Evolutionary conservation across 2,888 invertebrate genomes (phyloP), one percentile per base, ranked within the genome.

Genomic region (Yponomeuta plumbellus): DNA sequence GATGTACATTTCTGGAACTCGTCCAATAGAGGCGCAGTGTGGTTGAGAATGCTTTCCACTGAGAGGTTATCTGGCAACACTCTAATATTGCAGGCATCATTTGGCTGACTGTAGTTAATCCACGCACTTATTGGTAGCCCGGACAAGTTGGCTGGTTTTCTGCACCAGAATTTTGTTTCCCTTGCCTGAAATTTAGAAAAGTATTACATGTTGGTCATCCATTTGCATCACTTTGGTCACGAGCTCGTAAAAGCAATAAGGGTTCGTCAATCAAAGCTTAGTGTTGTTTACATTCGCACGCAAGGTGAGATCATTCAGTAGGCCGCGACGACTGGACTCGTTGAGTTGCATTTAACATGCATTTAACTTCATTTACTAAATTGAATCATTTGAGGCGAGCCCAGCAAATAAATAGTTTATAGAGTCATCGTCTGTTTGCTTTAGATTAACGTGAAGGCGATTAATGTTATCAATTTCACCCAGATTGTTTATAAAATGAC

Each of bases 131-230:
- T 75, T 1, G 93, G 83, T 44, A 95, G 76, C 68, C 91, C 78
- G 56, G 90, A 77, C 23, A 94, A 85, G 70, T 92, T 89, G 0
- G 85, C 83, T 1, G 95, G 95, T 66, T 92, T 83, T 67, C 92
- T 91, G 78, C 96, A 96, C 95, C 95, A 95, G 75, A 93, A 94
- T 61, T 93, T 92, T 70, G 93, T 92, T 69, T 92, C 91, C 73
- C 93, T 93, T 65, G 94, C 94, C 92, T 94, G 82, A 44, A 84
- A 74, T 57, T 39, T 44, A 13, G 83, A 69, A n/a, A 61, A 61
- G 66, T 61, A 68, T 34, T 26, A 39, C n/a, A n/a, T 20, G 17
- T 58, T 52, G 13, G 44, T 44, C 3, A 17, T 52, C 17, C 5
- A 17, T 52, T 52, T 3, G 13, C 44, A 52, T 52, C 44, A 17